phyloP scores from a whole-genome alignment of 1,140 invertebrate species.

The Anoplolepis gracilipes region DNA sequence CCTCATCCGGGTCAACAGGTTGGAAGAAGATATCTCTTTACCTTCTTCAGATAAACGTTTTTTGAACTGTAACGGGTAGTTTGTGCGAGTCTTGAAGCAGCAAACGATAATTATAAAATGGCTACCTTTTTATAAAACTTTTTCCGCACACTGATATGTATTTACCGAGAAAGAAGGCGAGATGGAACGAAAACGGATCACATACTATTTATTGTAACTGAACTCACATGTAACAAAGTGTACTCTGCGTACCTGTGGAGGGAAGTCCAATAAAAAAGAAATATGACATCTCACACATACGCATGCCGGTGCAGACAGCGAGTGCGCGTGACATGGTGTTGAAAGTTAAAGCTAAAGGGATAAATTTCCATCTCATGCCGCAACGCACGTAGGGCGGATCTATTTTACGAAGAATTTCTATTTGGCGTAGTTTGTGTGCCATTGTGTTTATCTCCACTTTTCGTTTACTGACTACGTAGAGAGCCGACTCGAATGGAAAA shows the following conservation, averaged over 20 bases:
- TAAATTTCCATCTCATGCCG: conserved; percentile 57
- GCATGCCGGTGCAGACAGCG: background rate
- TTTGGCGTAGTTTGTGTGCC: conserved; percentile 42
- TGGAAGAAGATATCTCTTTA: conserved; percentile 50
- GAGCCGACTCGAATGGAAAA: conserved; percentile 65
- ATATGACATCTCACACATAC: conserved; percentile 3
- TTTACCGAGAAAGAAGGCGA: background rate
- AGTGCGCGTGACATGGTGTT: conserved; percentile 38
- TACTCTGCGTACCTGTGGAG: background rate
- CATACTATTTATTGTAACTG: background rate
- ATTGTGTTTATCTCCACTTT: conserved; percentile 55
- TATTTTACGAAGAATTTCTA: conserved; percentile 59
- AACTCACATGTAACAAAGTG: background rate
- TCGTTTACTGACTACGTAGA: conserved; percentile 41
- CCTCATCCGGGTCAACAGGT: conserved; percentile 19
- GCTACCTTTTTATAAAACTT: background rate
- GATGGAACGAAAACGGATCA: background rate
- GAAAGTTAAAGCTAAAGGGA: conserved; percentile 58
- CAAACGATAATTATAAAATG: conserved; percentile 28
- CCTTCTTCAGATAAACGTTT: background rate
- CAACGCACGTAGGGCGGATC: conserved; percentile 52
- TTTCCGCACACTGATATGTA: background rate
- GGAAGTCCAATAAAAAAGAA: conserved; percentile 45
- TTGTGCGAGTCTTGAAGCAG: background rate
- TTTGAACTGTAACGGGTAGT: background rate